Percentiles rank a stretch among this genome's conserved stretches.
These are phyloP conservation scores for Laticauda colubrina DNA, from an alignment of 2,113 vertebrate species.

Conservation along the genomic window DNA sequence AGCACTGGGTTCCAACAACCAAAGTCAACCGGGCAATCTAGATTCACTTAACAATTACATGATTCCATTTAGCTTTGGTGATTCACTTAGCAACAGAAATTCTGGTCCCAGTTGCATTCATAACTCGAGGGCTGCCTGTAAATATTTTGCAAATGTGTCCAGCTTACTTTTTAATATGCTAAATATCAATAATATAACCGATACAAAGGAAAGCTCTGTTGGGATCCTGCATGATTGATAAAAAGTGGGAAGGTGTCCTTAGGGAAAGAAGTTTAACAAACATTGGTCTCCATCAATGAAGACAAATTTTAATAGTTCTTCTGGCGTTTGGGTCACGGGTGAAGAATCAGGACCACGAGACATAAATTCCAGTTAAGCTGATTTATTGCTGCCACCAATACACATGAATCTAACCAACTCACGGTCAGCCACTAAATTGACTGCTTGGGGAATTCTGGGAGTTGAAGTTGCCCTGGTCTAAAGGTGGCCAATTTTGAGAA, in stretches of 20 bases:
- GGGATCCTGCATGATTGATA: background rate
- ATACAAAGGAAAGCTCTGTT: background rate
- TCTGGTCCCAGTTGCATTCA: background rate
- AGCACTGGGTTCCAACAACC: background rate
- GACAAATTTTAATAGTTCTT: background rate
- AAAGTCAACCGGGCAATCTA: background rate
- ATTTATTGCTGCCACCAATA: too few species aligned
- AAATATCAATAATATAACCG: background rate
- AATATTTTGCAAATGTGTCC: background rate
- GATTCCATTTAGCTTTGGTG: background rate
- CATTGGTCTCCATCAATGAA: background rate
- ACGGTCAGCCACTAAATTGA: too few species aligned
- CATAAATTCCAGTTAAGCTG: too few species aligned
- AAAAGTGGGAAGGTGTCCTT: background rate
- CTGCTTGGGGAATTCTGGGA: background rate
- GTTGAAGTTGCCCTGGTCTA: background rate
- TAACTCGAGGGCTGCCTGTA: background rate
- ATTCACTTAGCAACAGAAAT: background rate
- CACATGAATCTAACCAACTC: too few species aligned
- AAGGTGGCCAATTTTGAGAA: background rate
- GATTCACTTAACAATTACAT: background rate
- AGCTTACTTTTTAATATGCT: background rate
- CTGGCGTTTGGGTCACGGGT: too few species aligned
- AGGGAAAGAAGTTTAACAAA: background rate
- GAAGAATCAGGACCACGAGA: too few species aligned